These are phyloP conservation scores for Epizoanthus ramosus DNA, from an alignment of 92 coral and sea anemone genomes.

Conservation along the genomic window DNA sequence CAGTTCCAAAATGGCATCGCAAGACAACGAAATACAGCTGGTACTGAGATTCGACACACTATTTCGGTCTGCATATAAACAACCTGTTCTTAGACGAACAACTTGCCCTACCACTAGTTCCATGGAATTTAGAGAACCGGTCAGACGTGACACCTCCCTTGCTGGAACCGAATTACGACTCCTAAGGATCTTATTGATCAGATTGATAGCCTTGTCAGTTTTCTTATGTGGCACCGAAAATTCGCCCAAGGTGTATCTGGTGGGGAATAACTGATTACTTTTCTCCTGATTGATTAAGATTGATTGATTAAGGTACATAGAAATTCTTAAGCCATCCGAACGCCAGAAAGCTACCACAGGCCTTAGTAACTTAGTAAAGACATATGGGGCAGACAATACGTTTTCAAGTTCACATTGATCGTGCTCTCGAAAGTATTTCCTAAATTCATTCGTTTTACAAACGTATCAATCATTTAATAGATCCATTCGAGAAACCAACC, in stretches of 20 bases:
- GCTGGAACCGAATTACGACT: not conserved
- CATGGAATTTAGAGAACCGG: not conserved
- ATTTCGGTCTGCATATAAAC: too few relatives aligned
- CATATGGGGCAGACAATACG: not conserved
- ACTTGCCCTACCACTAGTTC: conserved; percentile 46
- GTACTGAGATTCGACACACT: too few relatives aligned
- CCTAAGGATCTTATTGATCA: not conserved
- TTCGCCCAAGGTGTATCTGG: not conserved
- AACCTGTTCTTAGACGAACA: conserved; percentile 27
- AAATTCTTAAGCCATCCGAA: not conserved
- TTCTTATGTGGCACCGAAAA: not conserved
- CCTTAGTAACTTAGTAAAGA: not conserved
- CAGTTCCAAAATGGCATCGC: too few relatives aligned
- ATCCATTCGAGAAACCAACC: too few relatives aligned
- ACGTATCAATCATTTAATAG: too few relatives aligned
- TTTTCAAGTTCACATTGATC: too few relatives aligned
- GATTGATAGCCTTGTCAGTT: not conserved
- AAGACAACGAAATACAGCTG: too few relatives aligned
- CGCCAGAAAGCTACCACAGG: conserved; percentile 3
- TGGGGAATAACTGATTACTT: not conserved
- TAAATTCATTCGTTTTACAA: too few relatives aligned
- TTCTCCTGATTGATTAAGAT: not conserved
- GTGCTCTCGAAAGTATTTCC: too few relatives aligned
- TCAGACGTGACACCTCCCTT: not conserved
- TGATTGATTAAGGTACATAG: conserved; percentile 54